Evolutionary conservation across 2,888 invertebrate genomes (phyloP).

Genomic region (Noctua comes): DNA sequence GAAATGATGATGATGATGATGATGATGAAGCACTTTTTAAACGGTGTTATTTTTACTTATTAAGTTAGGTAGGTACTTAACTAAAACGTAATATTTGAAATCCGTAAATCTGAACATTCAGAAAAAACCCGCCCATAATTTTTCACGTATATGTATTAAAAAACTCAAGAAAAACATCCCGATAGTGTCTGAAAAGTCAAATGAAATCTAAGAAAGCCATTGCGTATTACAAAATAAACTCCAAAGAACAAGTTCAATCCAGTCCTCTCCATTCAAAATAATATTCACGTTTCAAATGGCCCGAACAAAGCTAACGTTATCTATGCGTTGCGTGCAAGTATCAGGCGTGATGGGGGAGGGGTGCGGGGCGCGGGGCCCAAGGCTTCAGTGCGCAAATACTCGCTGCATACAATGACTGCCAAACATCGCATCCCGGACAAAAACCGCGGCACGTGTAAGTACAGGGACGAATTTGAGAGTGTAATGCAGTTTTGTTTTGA

Average conservation of each 20-base stretch:
- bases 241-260: conserved; percentile 20
- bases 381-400: conserved; percentile 83
- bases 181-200: conserved; percentile 6
- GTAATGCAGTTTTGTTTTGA: conserved; percentile 66
- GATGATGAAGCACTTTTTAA: no score
- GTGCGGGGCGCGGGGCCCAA: conserved; percentile 61
- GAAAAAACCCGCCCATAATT: not conserved
- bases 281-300: conserved; percentile 61
- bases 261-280: conserved; percentile 50
- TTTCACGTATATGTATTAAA: not conserved
- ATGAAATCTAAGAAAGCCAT: not conserved
- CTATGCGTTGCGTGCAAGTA: conserved; percentile 78
- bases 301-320: conserved; percentile 62
- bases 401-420: conserved; percentile 89
- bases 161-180: not conserved
- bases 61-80: not conserved
- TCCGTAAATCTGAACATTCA: not conserved
- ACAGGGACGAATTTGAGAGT: conserved; percentile 80
- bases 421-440: conserved; percentile 88
- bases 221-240: conserved; percentile 23
- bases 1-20: no score
- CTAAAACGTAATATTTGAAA: not conserved
- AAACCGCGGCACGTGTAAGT: conserved; percentile 88
- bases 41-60: not conserved
- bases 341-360: conserved; percentile 36